Evolutionary conservation across 92 coral and sea anemone genomes (phyloP).

Genomic region (Parazoanthus darwini): DNA sequence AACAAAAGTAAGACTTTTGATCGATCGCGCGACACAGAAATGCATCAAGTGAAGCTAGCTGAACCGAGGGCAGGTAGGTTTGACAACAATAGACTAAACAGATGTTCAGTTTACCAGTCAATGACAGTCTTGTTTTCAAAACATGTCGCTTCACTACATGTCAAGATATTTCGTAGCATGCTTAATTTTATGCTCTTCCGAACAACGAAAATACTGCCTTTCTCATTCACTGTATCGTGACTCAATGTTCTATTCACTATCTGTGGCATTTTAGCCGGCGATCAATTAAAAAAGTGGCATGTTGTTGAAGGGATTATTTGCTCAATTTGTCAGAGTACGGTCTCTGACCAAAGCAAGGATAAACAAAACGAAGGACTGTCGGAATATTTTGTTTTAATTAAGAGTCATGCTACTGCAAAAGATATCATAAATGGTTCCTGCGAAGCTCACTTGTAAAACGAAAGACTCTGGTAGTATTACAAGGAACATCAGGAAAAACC

Average conservation of each 20-base stretch:
- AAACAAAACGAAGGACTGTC: constrained; percentile 7
- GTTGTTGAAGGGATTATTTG: constrained; percentile 16
- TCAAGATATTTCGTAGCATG: constrained; percentile 2
- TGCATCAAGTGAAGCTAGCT: constrained; percentile 19
- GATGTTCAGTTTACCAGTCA: constrained; percentile 25
- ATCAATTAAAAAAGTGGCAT: constrained; percentile 5
- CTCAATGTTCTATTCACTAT: background rate
- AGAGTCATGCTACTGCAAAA: background rate
- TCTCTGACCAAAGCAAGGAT: background rate
- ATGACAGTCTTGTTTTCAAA: constrained; percentile 29
- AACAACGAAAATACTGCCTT: background rate
- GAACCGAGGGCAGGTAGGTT: constrained; percentile 37
- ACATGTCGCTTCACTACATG: constrained; percentile 29
- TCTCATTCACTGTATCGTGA: background rate
- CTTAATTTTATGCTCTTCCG: background rate
- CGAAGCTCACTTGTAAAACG: background rate
- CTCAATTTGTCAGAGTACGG: constrained; percentile 2
- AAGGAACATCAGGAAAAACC: background rate
- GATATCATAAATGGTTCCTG: background rate
- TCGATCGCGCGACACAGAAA: constrained; percentile 15
- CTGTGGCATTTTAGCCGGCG: background rate
- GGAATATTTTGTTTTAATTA: background rate
- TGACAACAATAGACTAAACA: constrained; percentile 38
- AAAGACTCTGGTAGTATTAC: background rate
- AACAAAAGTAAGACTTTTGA: background rate